Evolutionary conservation across 2,113 vertebrate genomes (phyloP).

Genomic region (Struthidea cinerea): DNA sequence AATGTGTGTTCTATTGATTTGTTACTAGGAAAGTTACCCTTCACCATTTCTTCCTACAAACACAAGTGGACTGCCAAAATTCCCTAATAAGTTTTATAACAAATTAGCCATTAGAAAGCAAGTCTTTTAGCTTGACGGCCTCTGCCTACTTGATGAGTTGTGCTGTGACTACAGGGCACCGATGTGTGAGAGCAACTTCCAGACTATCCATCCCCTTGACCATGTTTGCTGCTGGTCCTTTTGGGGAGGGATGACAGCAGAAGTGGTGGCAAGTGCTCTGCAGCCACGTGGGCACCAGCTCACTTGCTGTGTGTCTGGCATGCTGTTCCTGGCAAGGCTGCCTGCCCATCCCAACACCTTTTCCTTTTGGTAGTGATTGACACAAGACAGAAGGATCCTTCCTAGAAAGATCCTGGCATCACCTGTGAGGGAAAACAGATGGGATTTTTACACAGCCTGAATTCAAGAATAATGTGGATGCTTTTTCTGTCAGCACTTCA

Average conservation of each 20-base stretch:
- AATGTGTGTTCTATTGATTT: background rate
- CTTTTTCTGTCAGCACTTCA: slow-evolving; percentile 23
- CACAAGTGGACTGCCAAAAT: background rate
- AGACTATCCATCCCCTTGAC: background rate
- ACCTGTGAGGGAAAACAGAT: slow-evolving; percentile 30
- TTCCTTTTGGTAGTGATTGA: slow-evolving; percentile 22
- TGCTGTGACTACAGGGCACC: background rate
- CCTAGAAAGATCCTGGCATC: slow-evolving; percentile 39
- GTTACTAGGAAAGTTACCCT: background rate
- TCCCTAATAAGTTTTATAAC: background rate
- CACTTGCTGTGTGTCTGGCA: background rate
- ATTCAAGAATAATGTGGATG: background rate
- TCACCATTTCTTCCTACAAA: background rate
- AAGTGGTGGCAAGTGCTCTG: background rate
- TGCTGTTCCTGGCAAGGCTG: background rate
- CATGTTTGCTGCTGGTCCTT: background rate
- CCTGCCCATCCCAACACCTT: background rate
- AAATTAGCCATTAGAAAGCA: background rate
- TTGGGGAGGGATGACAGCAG: background rate
- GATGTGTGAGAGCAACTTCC: background rate
- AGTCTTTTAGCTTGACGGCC: background rate
- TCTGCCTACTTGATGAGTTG: background rate
- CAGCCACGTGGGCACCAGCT: background rate
- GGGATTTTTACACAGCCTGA: slow-evolving; percentile 5
- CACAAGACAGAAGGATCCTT: slow-evolving; percentile 33